Evolutionary conservation across 2,113 vertebrate genomes (phyloP).

Genomic region (Passer domesticus): DNA sequence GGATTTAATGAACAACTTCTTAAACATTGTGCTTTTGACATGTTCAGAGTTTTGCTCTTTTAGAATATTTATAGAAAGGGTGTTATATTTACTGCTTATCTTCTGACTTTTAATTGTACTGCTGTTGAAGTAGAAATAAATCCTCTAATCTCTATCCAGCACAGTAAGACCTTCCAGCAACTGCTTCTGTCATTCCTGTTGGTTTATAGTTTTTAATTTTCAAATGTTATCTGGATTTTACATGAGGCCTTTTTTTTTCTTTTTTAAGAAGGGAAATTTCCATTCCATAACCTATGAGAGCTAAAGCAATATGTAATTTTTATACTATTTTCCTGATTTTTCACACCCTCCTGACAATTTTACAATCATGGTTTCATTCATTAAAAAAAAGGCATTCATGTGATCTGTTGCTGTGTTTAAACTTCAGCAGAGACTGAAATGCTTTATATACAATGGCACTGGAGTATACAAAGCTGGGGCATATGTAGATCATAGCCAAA

Average conservation of each 20-base stretch:
- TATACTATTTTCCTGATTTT: not conserved
- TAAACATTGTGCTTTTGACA: constrained; percentile 23
- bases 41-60: constrained; percentile 2
- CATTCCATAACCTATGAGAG: not conserved
- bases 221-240: constrained; percentile 21
- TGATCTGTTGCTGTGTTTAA: not conserved
- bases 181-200: constrained; percentile 10
- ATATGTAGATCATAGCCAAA: not conserved
- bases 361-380: not conserved
- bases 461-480: not conserved
- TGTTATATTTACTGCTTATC: constrained; percentile 36
- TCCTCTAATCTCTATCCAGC: constrained; percentile 54
- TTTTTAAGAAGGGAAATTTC: not conserved
- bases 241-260: not conserved
- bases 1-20: constrained; percentile 29
- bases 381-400: not conserved
- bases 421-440: not conserved
- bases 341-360: not conserved
- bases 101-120: constrained; percentile 46
- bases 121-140: constrained; percentile 45
- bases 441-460: not conserved
- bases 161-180: constrained; percentile 50
- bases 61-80: constrained; percentile 27
- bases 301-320: not conserved
- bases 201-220: constrained; percentile 49